Conservation (phyloP, 2,888 invertebrate species). For the Drosophila macrothrix region DNA sequence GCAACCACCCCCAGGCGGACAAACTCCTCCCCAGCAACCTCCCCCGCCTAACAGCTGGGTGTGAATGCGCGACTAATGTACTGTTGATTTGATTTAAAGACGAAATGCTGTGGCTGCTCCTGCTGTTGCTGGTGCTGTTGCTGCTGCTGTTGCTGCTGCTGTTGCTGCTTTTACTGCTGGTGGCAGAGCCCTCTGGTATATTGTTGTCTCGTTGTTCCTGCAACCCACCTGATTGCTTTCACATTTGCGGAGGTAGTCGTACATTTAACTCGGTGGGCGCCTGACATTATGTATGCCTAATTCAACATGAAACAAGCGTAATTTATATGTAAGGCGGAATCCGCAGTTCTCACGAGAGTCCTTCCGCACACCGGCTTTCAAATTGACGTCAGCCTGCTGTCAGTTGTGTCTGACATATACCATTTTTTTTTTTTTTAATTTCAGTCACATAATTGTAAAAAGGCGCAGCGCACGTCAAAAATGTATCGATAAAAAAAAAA, state of each 20-base stretch:
- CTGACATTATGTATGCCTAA: slow-evolving; percentile 34
- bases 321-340: slow-evolving; percentile 44
- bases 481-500: slow-evolving; percentile 46
- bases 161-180: too few species aligned
- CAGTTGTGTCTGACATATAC: slow-evolving; percentile 7
- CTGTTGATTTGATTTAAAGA: slow-evolving; percentile 75
- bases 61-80: slow-evolving; percentile 60
- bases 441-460: slow-evolving; percentile 56
- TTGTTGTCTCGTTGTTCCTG: slow-evolving; percentile 37
- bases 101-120: slow-evolving; percentile 29
- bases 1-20: background rate
- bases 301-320: slow-evolving; percentile 59
- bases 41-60: background rate
- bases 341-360: slow-evolving; percentile 2
- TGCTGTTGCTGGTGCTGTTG: too few species aligned
- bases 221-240: slow-evolving; percentile 59
- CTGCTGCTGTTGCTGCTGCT: slow-evolving; percentile 19
- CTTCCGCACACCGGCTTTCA: slow-evolving; percentile 20
- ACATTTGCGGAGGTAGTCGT: slow-evolving; percentile 27
- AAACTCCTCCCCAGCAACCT: background rate
- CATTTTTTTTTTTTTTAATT: slow-evolving; percentile 34
- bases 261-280: slow-evolving; percentile 33
- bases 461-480: slow-evolving; percentile 5
- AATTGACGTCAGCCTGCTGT: slow-evolving; percentile 37
- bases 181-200: slow-evolving; percentile 12